Evolutionary conservation across 2,888 invertebrate genomes (phyloP).

Genomic region (Tiphia femorata): DNA sequence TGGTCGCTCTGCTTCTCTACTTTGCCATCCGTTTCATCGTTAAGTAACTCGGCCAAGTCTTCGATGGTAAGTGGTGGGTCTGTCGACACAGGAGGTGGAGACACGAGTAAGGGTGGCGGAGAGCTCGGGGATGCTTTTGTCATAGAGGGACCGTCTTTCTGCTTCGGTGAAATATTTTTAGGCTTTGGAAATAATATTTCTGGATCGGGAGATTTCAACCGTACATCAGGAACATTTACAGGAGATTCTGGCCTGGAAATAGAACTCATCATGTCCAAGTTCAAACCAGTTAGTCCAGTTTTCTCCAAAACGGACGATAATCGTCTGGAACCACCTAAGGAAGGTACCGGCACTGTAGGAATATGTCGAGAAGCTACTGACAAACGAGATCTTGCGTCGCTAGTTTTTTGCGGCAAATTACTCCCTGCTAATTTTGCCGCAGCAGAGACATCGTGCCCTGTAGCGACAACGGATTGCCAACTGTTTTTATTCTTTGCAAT

Average conservation of each 20-base stretch:
- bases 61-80: slow-evolving; percentile 62
- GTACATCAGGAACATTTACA: slow-evolving; percentile 34
- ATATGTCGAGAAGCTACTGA: slow-evolving; percentile 41
- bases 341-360: slow-evolving; percentile 52
- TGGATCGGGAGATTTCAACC: slow-evolving; percentile 49
- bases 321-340: slow-evolving; percentile 51
- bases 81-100: slow-evolving; percentile 53
- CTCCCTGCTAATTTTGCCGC: slow-evolving; percentile 34
- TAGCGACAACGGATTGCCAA: slow-evolving; percentile 30
- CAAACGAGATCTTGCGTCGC: slow-evolving; percentile 9
- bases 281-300: slow-evolving; percentile 25
- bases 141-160: slow-evolving; percentile 28
- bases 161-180: slow-evolving; percentile 37
- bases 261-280: slow-evolving; percentile 20
- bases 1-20: slow-evolving; percentile 15
- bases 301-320: slow-evolving; percentile 50
- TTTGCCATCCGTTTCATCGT: slow-evolving; percentile 48
- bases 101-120: slow-evolving; percentile 46
- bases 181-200: slow-evolving; percentile 39
- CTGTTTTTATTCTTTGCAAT: slow-evolving; percentile 5
- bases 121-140: slow-evolving; percentile 21
- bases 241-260: slow-evolving; percentile 34
- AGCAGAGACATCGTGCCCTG: slow-evolving; percentile 33
- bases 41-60: slow-evolving; percentile 60
- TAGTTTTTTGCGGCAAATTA: slow-evolving; percentile 34